phyloP scores from a whole-genome alignment of 2,888 invertebrate genomes.

The Mythimna vitellina region DNA sequence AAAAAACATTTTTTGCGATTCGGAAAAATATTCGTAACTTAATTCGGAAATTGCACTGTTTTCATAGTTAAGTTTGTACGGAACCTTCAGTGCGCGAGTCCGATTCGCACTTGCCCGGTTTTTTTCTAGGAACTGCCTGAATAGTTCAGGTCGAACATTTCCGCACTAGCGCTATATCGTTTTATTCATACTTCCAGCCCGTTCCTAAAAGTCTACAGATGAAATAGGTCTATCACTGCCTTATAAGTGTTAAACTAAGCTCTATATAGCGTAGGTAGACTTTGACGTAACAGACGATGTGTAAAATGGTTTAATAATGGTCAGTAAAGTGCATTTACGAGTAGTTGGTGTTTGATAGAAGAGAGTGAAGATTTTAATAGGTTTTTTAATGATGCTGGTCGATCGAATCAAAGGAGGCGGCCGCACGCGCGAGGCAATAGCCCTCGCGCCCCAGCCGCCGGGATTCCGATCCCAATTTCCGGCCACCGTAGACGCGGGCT shows the following conservation, averaged over 20 bases:
- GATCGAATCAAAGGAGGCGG: neutral
- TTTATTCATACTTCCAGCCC: slow-evolving; percentile 9
- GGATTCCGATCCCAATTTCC: too few species aligned
- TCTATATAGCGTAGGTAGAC: slow-evolving; percentile 50
- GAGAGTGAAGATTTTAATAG: neutral
- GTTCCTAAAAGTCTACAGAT: slow-evolving; percentile 22
- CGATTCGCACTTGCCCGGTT: too few species aligned
- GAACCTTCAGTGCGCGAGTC: too few species aligned
- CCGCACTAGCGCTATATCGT: neutral
- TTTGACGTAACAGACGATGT: slow-evolving; percentile 29
- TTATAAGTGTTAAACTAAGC: slow-evolving; percentile 56
- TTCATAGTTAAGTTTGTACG: too few species aligned
- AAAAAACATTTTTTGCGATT: too few species aligned
- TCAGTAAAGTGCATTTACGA: slow-evolving; percentile 20
- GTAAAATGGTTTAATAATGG: slow-evolving; percentile 34
- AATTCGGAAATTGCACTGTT: too few species aligned
- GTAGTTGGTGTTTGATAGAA: too few species aligned
- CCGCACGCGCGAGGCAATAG: too few species aligned
- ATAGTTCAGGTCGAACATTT: too few species aligned
- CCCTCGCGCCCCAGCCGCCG: too few species aligned
- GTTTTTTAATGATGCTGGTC: neutral
- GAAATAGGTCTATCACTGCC: slow-evolving; percentile 36
- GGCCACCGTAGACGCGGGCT: too few species aligned
- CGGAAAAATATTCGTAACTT: too few species aligned
- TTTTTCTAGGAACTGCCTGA: neutral